Evolutionary conservation across 1,140 invertebrate genomes (phyloP), one percentile per base, ranked within the genome.

Genomic region (Drosophila albomicans): DNA sequence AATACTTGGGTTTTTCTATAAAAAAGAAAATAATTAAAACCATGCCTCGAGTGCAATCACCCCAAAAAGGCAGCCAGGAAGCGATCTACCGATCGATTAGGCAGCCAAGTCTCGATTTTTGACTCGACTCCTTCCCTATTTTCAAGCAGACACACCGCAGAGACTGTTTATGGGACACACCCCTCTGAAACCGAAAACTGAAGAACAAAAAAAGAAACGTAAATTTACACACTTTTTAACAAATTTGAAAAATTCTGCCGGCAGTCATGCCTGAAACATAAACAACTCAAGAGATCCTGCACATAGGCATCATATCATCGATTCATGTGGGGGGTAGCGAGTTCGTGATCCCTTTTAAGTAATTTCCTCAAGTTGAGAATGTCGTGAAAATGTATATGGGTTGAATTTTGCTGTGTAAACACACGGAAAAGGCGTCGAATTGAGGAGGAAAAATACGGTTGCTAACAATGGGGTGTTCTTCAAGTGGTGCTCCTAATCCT

Each of bases 161-260:
- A 67, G 80, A 62, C 49, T 79, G 78, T 74, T 87, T 74, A 86
- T 76, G 82, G 79, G 79, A 90, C 86, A 90, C 86, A 90, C 86
- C 87, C 86, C 75, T 63, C 41, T 35, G 30, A 57, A 52, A 63
- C 38, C 43, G 59, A 73, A 62, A 30, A 64, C n/a, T 38, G 1
- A 57, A 61, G 58, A 48, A 64, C 10, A 20, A 46, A 59, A 76
- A 88, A 81, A 72, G 51, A 58, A 79, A 89, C 79, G 75, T 79
- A 81, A 90, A 90, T 89, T 90, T 90, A 89, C 86, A 86, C 85
- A 89, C 72, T 82, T 90, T 86, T 79, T 90, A 86, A 89, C 86
- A 90, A 90, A 90, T 90, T 89, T 89, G 81, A 78, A 66, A 86
- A 62, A 78, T 87, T 81, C 81, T 86, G 82, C 58, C 65, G 86